Percentiles rank a stretch among this genome's conserved stretches.
Conservation (phyloP, 2,113 vertebrate genomes). For the Grammomys dolichurus region DNA sequence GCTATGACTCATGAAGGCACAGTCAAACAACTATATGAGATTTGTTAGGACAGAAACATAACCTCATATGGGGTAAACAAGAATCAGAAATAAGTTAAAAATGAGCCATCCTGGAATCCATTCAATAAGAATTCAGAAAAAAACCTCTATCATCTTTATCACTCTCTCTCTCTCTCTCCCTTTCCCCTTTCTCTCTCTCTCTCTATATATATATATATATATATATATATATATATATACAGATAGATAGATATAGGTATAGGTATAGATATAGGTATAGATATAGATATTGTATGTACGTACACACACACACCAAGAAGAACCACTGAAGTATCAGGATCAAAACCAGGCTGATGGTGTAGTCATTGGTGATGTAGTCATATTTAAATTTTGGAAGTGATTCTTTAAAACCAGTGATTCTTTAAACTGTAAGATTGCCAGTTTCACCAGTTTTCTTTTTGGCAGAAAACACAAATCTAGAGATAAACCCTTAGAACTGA, state of each 20-base stretch:
- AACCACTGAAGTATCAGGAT: background rate
- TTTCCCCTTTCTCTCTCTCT: too few species aligned
- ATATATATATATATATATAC: too few species aligned
- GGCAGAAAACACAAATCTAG: too few species aligned
- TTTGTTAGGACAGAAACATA: background rate
- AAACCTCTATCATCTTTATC: too few species aligned
- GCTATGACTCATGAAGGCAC: background rate
- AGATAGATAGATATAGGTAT: too few species aligned
- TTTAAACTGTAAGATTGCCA: conserved; percentile 6
- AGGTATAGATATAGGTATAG: too few species aligned
- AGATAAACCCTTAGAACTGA: too few species aligned
- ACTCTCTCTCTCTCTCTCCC: too few species aligned
- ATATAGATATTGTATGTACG: too few species aligned
- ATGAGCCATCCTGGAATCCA: background rate
- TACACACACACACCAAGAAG: background rate
- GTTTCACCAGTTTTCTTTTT: background rate
- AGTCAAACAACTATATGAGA: background rate
- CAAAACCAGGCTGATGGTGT: background rate
- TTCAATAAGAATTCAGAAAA: background rate
- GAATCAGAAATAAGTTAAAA: background rate
- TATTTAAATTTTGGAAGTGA: background rate
- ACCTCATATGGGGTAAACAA: background rate
- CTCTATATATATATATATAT: too few species aligned
- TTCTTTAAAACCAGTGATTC: conserved; percentile 17
- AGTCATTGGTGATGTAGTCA: background rate